Base-by-base conservation (phyloP, 2,113 vertebrate genomes). In the Nipponia nippon region DNA sequence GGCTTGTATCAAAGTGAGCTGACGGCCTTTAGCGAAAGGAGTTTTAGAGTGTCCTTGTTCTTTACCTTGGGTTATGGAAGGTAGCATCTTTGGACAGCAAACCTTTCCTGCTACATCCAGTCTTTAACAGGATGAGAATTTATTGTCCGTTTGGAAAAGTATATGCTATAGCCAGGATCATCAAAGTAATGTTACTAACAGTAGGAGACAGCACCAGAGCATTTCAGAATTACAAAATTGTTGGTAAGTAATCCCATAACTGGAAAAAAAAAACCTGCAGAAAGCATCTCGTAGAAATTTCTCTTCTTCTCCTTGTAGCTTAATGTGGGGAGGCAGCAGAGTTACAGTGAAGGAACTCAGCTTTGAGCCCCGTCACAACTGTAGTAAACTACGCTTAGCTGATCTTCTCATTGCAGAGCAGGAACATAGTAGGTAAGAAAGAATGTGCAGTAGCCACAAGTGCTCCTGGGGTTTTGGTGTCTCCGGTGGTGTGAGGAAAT, bases 291-390 rank as follows among this genome's bases (percentile, higher is more conserved):
- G 0, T 16, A 9, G 26, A 29, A 58, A 49, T 11, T 38, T 0
- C 2, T 96, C 8, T 50, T 80, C 2, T 93, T 53, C 67, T 91
- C 13, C 7, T 44, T 61, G 34, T 6, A 99, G 99, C 94, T 95
- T 98, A 85, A 81, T 98, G 79, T 99, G 99, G 99, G 98, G 97
- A 32, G 97, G 98, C 87, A 98, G 97, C 94, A 97, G 98, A 20
- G 98, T 99, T 30, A 99, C 99, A 3, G 98, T 99, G 89, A 99
- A 99, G 94, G 98, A 98, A 53, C 96, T 99, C 83, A 89, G 89
- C 40, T 52, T 95, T 3, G 81, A 94, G 52, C 93, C 94, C 46
- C 97, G 91, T 21, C 90, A 63, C 21, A 95, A n/a, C 38, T 93
- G 97, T 65, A 91, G 93, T 80, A 96, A 95, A 14, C 89, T 94